phyloP scores from a whole-genome alignment of 2,888 invertebrate genomes.

The Phyto melanocephala region DNA sequence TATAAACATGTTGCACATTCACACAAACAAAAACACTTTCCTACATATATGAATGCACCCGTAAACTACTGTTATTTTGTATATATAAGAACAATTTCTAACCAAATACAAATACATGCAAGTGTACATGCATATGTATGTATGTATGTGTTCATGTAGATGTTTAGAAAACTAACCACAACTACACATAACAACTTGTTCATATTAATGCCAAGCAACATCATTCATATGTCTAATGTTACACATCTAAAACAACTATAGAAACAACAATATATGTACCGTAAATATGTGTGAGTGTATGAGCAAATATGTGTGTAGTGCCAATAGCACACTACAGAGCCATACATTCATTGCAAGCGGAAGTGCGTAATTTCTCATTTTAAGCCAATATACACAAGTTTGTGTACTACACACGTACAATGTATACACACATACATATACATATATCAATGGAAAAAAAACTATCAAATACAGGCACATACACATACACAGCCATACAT shows the following conservation, averaged over 20 bases:
- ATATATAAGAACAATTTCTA: neutral
- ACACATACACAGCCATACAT: neutral
- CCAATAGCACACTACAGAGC: slow-evolving; percentile 2
- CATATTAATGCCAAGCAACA: slow-evolving; percentile 52
- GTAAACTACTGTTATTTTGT: neutral
- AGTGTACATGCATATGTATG: neutral
- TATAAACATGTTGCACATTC: slow-evolving; percentile 42
- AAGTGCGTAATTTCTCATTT: slow-evolving; percentile 60
- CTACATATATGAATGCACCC: neutral
- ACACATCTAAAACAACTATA: neutral
- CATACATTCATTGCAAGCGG: slow-evolving; percentile 21
- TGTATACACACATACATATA: neutral
- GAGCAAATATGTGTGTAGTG: neutral
- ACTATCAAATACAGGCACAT: neutral
- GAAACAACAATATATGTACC: neutral
- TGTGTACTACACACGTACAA: neutral
- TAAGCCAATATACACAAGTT: slow-evolving; percentile 29
- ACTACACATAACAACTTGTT: slow-evolving; percentile 36
- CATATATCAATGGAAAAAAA: neutral
- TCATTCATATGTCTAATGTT: slow-evolving; percentile 59
- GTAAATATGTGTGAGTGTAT: neutral
- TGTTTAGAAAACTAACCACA: slow-evolving; percentile 18
- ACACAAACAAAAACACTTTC: neutral
- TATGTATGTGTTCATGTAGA: neutral
- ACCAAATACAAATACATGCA: neutral